Conservation (phyloP, 2,797 vertebrate genomes). For the Tokudaia muenninki region DNA sequence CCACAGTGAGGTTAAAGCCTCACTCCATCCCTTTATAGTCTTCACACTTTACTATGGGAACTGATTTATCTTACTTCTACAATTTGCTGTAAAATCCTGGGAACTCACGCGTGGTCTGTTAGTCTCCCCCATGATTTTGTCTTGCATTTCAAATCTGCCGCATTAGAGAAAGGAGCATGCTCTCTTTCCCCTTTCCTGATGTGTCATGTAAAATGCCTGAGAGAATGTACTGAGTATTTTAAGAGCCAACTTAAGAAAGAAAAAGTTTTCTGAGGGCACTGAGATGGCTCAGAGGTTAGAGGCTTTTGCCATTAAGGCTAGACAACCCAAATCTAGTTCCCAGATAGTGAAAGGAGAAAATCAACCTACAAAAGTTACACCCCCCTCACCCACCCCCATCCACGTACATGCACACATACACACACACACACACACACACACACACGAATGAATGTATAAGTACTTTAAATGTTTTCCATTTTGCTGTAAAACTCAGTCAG, state of each 20-base stretch:
- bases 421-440: not conserved
- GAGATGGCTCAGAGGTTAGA: not conserved
- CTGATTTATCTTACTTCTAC: not conserved
- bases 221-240: not conserved
- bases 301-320: not conserved
- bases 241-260: not conserved
- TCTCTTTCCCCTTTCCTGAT: conserved; percentile 11
- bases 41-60: not conserved
- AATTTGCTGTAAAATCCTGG: not conserved
- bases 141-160: not conserved
- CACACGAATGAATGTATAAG: no score
- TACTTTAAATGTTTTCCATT: not conserved
- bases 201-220: not conserved
- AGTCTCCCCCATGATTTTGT: not conserved
- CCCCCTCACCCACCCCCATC: no score
- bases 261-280: not conserved
- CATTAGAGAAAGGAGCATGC: not conserved
- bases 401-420: not conserved
- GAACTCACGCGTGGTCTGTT: not conserved
- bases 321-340: not conserved
- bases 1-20: not conserved
- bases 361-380: not conserved
- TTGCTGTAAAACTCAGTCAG: not conserved
- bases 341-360: not conserved
- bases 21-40: not conserved